Evolutionary conservation across 2,797 vertebrate species (phyloP).

Genomic region (Halcyon leucocephala): DNA sequence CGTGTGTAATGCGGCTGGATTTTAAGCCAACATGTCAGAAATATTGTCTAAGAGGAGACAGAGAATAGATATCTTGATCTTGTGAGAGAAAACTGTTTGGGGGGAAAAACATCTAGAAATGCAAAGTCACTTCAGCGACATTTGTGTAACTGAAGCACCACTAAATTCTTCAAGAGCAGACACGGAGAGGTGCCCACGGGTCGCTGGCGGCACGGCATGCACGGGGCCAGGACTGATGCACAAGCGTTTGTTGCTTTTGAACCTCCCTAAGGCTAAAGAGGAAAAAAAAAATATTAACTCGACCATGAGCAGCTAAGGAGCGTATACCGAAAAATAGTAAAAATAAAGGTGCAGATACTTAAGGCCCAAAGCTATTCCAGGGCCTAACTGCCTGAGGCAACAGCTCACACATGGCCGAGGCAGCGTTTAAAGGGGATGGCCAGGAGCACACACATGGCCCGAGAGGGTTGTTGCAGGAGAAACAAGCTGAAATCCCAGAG

Average conservation of each 20-base stretch:
- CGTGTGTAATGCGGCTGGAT: not conserved
- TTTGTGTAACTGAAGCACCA: not conserved
- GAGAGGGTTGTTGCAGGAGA: not conserved
- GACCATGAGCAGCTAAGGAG: not conserved
- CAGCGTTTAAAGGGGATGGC: not conserved
- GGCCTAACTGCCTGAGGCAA: rapidly evolving
- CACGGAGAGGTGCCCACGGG: not conserved
- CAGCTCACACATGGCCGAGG: rapidly evolving
- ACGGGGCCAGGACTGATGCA: not conserved
- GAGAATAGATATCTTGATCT: not conserved
- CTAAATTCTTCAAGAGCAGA: not conserved
- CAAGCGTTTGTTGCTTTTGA: not conserved
- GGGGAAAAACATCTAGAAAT: not conserved
- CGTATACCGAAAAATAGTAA: not conserved
- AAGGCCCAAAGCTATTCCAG: not conserved
- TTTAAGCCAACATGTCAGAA: not conserved
- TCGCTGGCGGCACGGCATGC: not conserved
- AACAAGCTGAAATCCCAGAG: not conserved
- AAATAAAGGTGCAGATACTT: not conserved
- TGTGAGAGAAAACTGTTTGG: not conserved
- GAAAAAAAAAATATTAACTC: not conserved
- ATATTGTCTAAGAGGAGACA: not conserved
- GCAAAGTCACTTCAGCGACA: not conserved
- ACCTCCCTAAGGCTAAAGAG: not conserved
- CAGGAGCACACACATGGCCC: rapidly evolving